Evolutionary conservation across 2,888 invertebrate species (phyloP).

Genomic region (Biston stratarius): DNA sequence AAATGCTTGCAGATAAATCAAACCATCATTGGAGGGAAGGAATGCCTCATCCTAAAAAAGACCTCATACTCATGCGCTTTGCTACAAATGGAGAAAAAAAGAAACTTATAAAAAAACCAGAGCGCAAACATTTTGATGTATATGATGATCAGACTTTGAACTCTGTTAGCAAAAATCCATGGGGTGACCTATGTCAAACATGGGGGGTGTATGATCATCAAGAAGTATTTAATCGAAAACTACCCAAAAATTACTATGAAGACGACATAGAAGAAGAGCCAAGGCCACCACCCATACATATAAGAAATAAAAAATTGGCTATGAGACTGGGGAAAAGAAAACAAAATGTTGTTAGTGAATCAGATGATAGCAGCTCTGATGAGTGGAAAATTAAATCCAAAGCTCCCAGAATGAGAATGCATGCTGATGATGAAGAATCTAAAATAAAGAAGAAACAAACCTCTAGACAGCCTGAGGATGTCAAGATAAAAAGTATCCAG

Average conservation of each 20-base stretch:
- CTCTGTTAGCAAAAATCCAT: slow-evolving; percentile 88
- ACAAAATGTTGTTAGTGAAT: slow-evolving; percentile 53
- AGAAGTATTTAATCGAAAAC: slow-evolving; percentile 78
- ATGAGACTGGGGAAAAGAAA: slow-evolving; percentile 73
- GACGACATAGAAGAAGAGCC: slow-evolving; percentile 58
- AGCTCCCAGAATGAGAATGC: slow-evolving; percentile 93
- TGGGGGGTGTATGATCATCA: slow-evolving; percentile 90
- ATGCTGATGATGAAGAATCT: slow-evolving; percentile 94
- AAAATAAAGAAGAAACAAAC: slow-evolving; percentile 73
- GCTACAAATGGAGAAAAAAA: slow-evolving; percentile 91
- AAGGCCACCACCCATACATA: slow-evolving; percentile 55
- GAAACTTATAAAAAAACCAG: slow-evolving; percentile 82
- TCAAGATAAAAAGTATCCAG: slow-evolving; percentile 32
- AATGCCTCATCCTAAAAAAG: slow-evolving; percentile 87
- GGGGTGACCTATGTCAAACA: slow-evolving; percentile 90
- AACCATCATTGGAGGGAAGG: slow-evolving; percentile 93
- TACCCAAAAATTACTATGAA: slow-evolving; percentile 62
- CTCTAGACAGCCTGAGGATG: slow-evolving; percentile 51
- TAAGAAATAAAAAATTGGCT: slow-evolving; percentile 75
- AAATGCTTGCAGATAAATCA: slow-evolving; percentile 81
- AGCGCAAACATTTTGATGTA: slow-evolving; percentile 53
- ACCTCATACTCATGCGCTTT: slow-evolving; percentile 91
- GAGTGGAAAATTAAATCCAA: slow-evolving; percentile 88
- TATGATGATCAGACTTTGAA: slow-evolving; percentile 63
- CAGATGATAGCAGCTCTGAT: slow-evolving; percentile 80